phyloP scores from a whole-genome alignment of 2,797 vertebrate genomes.

The Hephaestus fuliginosus region DNA sequence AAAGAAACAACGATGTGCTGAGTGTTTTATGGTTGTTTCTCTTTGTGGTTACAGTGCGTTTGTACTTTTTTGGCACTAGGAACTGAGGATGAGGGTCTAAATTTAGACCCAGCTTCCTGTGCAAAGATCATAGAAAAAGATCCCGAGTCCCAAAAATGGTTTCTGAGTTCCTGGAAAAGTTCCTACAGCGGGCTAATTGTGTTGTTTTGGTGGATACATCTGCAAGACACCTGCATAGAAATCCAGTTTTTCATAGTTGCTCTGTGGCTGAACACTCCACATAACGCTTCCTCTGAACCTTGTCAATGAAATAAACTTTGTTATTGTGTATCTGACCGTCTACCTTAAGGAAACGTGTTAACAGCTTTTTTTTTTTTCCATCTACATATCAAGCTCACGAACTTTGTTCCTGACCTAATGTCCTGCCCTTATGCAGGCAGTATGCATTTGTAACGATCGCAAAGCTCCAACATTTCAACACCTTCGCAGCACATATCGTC shows the following conservation, averaged over 20 bases:
- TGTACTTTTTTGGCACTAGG: neutral
- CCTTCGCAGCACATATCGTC: neutral
- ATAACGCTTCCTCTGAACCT: neutral
- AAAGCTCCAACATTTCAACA: neutral
- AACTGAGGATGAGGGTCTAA: neutral
- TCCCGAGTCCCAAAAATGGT: slow-evolving; percentile 12
- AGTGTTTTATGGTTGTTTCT: slow-evolving; percentile 1
- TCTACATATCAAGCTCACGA: neutral
- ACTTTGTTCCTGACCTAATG: neutral
- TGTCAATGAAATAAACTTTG: neutral
- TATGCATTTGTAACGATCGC: neutral
- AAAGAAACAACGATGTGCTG: slow-evolving; percentile 15
- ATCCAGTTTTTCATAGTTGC: neutral
- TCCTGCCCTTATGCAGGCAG: neutral
- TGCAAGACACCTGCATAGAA: slow-evolving; percentile 6
- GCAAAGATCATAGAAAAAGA: neutral
- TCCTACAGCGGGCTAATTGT: slow-evolving; percentile 9
- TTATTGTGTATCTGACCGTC: neutral
- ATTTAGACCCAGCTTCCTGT: slow-evolving; percentile 5
- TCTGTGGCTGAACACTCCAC: neutral
- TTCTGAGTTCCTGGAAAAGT: slow-evolving; percentile 19
- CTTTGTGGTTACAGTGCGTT: neutral
- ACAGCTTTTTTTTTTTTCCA: neutral
- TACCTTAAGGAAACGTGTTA: neutral
- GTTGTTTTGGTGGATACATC: slow-evolving; percentile 28